phyloP scores from a whole-genome alignment of 2,888 invertebrate genomes.

The Drosophila lacicola region DNA sequence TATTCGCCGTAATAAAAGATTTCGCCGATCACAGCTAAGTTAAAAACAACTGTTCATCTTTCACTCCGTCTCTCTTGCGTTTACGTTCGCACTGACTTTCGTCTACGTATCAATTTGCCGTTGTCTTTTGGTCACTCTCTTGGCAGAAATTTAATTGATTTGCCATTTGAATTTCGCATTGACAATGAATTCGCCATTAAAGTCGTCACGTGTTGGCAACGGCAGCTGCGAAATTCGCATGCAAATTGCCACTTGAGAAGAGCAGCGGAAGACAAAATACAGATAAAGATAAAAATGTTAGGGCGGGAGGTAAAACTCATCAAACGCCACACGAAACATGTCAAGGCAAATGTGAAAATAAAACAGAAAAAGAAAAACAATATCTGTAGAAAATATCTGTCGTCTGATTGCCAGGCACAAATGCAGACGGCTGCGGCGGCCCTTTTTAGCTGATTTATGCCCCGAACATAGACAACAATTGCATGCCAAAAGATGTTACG shows the following conservation, averaged over 20 bases:
- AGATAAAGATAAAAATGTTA: conserved; percentile 16
- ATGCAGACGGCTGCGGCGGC: conserved; percentile 43
- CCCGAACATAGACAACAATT: conserved; percentile 33
- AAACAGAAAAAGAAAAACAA: conserved; percentile 12
- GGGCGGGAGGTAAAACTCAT: conserved; percentile 24
- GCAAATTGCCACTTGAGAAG: conserved; percentile 48
- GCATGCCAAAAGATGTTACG: conserved; percentile 53
- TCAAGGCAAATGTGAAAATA: conserved; percentile 53
- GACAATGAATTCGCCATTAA: conserved; percentile 80
- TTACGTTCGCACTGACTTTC: too few relatives aligned
- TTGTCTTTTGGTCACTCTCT: conserved; percentile 1
- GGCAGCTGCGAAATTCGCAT: conserved; percentile 60
- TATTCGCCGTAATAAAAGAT: too few relatives aligned
- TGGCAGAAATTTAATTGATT: conserved; percentile 52
- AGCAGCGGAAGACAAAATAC: conserved; percentile 27
- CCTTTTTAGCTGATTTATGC: conserved; percentile 29
- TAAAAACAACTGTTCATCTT: not conserved
- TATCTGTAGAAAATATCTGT: conserved; percentile 43
- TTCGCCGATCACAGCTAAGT: not conserved
- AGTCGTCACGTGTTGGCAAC: conserved; percentile 75
- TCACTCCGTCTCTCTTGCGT: not conserved
- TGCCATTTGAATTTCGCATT: conserved; percentile 65
- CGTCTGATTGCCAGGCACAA: conserved; percentile 72
- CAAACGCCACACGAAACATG: conserved; percentile 48
- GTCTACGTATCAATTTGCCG: too few relatives aligned